Conservation (phyloP, 2,797 vertebrate species). For the Bradypodion ventrale region DNA sequence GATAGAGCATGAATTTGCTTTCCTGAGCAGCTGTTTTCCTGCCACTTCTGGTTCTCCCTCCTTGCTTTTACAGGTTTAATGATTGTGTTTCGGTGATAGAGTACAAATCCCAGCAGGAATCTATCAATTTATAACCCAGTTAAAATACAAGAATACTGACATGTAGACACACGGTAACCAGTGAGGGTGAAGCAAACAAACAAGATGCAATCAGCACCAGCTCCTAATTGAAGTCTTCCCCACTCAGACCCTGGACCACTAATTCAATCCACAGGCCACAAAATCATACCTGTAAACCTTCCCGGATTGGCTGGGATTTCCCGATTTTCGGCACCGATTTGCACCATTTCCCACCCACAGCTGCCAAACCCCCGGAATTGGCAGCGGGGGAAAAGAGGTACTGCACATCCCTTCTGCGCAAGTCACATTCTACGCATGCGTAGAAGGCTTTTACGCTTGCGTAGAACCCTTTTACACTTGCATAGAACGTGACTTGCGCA, state of each 20-base stretch:
- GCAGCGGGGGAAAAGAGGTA: no score
- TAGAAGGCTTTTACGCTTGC: no score
- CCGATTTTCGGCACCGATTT: no score
- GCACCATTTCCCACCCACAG: no score
- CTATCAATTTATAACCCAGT: background rate
- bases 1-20: background rate
- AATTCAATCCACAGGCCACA: background rate
- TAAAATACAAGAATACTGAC: constrained; percentile 22
- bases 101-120: constrained; percentile 32
- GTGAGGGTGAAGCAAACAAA: constrained; percentile 42
- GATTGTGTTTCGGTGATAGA: background rate
- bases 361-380: no score
- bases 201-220: constrained; percentile 6
- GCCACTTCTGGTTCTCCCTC: background rate
- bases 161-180: background rate
- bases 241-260: background rate
- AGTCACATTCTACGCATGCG: no score
- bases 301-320: no score
- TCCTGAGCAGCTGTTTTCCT: background rate
- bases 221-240: no score
- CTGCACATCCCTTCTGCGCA: no score
- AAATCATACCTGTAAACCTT: no score
- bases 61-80: background rate
- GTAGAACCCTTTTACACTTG: no score
- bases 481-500: no score